A percentile compares a stretch with the other conserved stretches of the same genome.
Evolutionary conservation across 1,140 invertebrate genomes (phyloP).

Genomic region (Drosophila jambulina): DNA sequence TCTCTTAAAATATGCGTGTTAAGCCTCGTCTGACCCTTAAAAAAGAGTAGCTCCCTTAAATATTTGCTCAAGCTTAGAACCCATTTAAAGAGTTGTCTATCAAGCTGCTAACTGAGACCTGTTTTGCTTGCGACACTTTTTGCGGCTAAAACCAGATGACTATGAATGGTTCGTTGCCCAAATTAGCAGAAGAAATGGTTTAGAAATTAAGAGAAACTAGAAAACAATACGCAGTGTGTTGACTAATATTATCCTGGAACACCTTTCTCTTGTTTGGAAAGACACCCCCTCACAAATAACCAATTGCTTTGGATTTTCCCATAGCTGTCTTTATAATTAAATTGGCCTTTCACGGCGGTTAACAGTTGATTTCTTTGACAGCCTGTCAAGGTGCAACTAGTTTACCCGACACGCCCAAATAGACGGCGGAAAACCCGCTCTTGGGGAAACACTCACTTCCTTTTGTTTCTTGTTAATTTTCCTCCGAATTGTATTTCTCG

Average conservation of each 20-base stretch:
- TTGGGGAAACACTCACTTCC: slow-evolving; percentile 26
- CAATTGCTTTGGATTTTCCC: background rate
- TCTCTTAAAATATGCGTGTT: background rate
- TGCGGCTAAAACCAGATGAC: background rate
- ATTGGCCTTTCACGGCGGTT: slow-evolving; percentile 31
- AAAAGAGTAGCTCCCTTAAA: background rate
- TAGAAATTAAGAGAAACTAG: background rate
- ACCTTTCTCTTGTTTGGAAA: background rate
- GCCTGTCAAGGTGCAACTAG: slow-evolving; percentile 43
- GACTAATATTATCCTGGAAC: background rate
- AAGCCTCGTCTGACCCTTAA: too few species aligned
- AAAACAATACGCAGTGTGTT: background rate
- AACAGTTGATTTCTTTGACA: slow-evolving; percentile 40
- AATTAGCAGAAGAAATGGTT: background rate
- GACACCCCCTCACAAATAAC: background rate
- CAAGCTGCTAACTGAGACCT: background rate
- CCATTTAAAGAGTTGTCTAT: background rate
- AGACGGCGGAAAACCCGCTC: background rate
- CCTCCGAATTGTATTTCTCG: slow-evolving; percentile 18
- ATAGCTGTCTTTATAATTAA: slow-evolving; percentile 15
- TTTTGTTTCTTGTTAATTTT: slow-evolving; percentile 19
- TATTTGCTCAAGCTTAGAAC: background rate
- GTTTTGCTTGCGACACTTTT: background rate
- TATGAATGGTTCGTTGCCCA: background rate
- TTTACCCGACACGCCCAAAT: slow-evolving; percentile 45